phyloP scores from a whole-genome alignment of 2,888 invertebrate species.

The Dryadula phaetusa region DNA sequence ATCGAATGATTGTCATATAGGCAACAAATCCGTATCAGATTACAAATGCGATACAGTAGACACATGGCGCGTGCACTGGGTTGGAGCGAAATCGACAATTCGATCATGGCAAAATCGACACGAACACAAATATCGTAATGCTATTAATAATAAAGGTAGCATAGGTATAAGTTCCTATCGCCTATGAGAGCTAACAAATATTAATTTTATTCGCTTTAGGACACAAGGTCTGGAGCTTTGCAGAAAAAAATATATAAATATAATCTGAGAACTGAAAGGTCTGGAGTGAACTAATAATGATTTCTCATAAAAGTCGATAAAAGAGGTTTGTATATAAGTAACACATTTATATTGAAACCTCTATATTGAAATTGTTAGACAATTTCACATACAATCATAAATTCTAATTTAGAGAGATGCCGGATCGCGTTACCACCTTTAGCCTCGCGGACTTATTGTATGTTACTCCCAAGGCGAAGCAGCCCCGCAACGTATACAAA shows the following conservation, averaged over 20 bases:
- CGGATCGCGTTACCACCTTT: conserved; percentile 81
- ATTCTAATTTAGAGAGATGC: conserved; percentile 81
- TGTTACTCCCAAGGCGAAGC: conserved; percentile 80
- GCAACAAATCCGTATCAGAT: conserved; percentile 66
- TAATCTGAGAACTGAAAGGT: background rate
- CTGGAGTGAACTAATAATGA: background rate
- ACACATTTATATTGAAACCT: conserved; percentile 57
- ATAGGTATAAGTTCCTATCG: background rate
- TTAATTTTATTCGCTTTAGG: background rate
- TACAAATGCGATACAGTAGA: conserved; percentile 65
- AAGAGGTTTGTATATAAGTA: background rate
- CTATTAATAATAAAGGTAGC: conserved; percentile 28
- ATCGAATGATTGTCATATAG: conserved; percentile 48
- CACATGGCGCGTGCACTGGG: conserved; percentile 71
- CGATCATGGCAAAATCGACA: conserved; percentile 65
- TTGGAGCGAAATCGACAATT: conserved; percentile 69
- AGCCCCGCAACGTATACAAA: conserved; percentile 79
- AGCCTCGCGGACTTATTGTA: conserved; percentile 79
- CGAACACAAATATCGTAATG: conserved; percentile 52
- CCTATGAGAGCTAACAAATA: background rate
- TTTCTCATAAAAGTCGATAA: background rate
- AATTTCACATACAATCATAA: conserved; percentile 84
- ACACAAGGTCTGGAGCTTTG: background rate
- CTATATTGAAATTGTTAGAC: too few relatives aligned
- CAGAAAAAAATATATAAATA: conserved; percentile 15